Evolutionary conservation across 2,113 vertebrate genomes (phyloP).

Genomic region (Periophthalmus modestus): DNA sequence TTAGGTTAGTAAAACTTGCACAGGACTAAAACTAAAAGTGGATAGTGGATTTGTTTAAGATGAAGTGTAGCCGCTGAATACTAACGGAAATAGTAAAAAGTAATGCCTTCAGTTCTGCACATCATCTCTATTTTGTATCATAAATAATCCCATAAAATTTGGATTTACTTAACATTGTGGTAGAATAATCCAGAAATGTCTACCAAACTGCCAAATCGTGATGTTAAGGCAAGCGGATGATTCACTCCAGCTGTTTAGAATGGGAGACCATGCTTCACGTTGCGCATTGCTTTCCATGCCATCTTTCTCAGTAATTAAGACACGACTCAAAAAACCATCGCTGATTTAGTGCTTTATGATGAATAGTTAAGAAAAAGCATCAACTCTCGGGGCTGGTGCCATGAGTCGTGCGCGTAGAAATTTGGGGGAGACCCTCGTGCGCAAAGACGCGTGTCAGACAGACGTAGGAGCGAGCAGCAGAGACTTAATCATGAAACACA

Average conservation of each 20-base stretch:
- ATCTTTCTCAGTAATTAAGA: slow-evolving; percentile 6
- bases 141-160: neutral
- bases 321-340: neutral
- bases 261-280: slow-evolving; percentile 28
- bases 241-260: slow-evolving; percentile 54
- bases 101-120: neutral
- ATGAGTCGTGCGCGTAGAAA: slow-evolving; percentile 42
- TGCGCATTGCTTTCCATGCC: slow-evolving; percentile 13
- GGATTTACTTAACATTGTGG: neutral
- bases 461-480: slow-evolving; percentile 39
- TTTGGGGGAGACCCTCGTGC: slow-evolving; percentile 68
- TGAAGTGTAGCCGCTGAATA: neutral
- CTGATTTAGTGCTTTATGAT: neutral
- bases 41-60: slow-evolving; percentile 12
- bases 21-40: slow-evolving; percentile 10
- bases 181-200: neutral
- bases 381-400: slow-evolving; percentile 9
- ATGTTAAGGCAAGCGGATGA: slow-evolving; percentile 43
- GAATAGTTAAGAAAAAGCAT: neutral
- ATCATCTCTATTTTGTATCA: neutral
- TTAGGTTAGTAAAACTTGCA: neutral
- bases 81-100: neutral
- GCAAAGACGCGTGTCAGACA: slow-evolving; percentile 61
- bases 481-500: slow-evolving; percentile 27
- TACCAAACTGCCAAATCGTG: slow-evolving; percentile 40